These are phyloP conservation scores for Lasius fuliginosus DNA, from an alignment of 2,888 invertebrate genomes.

Conservation along the genomic window DNA sequence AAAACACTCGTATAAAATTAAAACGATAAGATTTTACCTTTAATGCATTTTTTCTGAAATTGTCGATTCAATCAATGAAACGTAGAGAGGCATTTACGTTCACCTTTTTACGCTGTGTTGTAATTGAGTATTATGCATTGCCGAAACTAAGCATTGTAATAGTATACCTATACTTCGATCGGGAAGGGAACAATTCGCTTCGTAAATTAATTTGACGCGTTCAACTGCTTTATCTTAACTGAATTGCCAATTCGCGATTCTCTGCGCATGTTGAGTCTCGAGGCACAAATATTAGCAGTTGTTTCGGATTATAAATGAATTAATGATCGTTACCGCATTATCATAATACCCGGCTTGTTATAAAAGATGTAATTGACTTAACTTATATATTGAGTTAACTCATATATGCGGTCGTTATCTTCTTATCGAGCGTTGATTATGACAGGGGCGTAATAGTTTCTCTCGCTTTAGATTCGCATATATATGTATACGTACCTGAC, in stretches of 20 bases:
- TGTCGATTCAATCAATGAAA: background rate
- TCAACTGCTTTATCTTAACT: slow-evolving; percentile 37
- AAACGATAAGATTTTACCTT: background rate
- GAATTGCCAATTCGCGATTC: slow-evolving; percentile 30
- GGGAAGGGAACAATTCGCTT: slow-evolving; percentile 7
- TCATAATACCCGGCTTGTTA: slow-evolving; percentile 43
- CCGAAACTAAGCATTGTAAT: background rate
- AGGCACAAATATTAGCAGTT: slow-evolving; percentile 49
- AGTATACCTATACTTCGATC: slow-evolving; percentile 4
- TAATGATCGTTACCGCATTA: slow-evolving; percentile 47
- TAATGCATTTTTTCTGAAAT: background rate
- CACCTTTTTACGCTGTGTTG: background rate
- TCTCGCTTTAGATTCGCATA: slow-evolving; percentile 55
- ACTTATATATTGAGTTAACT: slow-evolving; percentile 55
- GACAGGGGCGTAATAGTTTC: slow-evolving; percentile 62
- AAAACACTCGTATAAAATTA: background rate
- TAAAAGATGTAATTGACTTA: slow-evolving; percentile 68
- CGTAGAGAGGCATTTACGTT: background rate
- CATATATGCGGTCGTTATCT: slow-evolving; percentile 64
- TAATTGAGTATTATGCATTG: background rate
- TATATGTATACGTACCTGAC: slow-evolving; percentile 27
- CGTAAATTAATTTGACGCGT: slow-evolving; percentile 40
- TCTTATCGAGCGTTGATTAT: slow-evolving; percentile 67
- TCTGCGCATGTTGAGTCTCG: slow-evolving; percentile 23
- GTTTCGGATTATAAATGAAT: slow-evolving; percentile 49